These are phyloP conservation scores for Stigmatopora argus DNA, from an alignment of 2,113 vertebrate genomes.

Conservation along the genomic window DNA sequence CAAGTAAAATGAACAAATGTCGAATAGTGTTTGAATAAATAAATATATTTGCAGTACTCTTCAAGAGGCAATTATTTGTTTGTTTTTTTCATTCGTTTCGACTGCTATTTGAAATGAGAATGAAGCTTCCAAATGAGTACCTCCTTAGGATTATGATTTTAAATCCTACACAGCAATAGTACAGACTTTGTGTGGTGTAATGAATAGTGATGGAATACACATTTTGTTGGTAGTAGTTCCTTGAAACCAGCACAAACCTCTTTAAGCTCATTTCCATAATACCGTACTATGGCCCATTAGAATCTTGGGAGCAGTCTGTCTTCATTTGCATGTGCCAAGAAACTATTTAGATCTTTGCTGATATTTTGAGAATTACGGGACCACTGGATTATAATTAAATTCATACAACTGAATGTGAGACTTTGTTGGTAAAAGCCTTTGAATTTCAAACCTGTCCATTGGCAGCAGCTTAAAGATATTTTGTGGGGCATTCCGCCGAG, in stretches of 20 bases:
- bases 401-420: constrained; percentile 1
- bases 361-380: constrained; percentile 12
- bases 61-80: constrained; percentile 32
- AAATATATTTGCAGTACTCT: constrained; percentile 10
- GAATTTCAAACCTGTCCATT: constrained; percentile 26
- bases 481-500: constrained; percentile 29
- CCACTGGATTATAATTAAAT: constrained; percentile 15
- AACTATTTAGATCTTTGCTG: constrained; percentile 12
- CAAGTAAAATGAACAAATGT: no score
- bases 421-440: constrained; percentile 1
- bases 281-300: constrained; percentile 33
- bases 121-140: constrained; percentile 29
- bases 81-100: constrained; percentile 32
- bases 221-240: constrained; percentile 11
- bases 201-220: constrained; percentile 13
- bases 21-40: no score
- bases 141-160: constrained; percentile 33
- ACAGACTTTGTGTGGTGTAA: constrained; percentile 23
- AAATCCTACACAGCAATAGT: constrained; percentile 15
- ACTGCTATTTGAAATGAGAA: constrained; percentile 21
- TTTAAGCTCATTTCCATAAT: constrained; percentile 57
- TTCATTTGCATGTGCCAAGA: constrained; percentile 53
- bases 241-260: constrained; percentile 26
- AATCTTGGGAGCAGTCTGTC: constrained; percentile 35
- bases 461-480: constrained; percentile 28